A percentile compares a stretch with the other conserved stretches of the same genome.
Evolutionary conservation across 1,140 invertebrate genomes (phyloP).

Genomic region (Diuraphis noxia): DNA sequence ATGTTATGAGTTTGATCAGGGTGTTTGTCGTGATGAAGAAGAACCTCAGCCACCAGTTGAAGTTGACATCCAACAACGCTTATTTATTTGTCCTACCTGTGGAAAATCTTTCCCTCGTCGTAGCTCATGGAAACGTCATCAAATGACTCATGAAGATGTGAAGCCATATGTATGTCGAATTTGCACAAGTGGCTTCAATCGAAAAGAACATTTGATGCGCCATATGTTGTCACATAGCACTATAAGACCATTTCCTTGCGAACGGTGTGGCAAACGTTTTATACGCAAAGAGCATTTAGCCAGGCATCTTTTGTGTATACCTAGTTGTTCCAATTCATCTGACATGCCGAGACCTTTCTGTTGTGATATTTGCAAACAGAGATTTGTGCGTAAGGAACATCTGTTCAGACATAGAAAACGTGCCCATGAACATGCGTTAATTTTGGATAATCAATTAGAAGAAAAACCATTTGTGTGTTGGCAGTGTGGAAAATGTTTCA

Average conservation of each 20-base stretch:
- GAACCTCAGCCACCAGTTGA: conserved; percentile 41
- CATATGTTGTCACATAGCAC: conserved; percentile 55
- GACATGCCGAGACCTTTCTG: conserved; percentile 57
- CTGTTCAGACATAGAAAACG: conserved; percentile 56
- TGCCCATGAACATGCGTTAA: conserved; percentile 55
- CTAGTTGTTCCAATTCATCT: conserved; percentile 57
- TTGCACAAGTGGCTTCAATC: conserved; percentile 61
- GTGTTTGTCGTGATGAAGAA: conserved; percentile 55
- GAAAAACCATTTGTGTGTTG: conserved; percentile 58
- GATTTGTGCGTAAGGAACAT: conserved; percentile 58
- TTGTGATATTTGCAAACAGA: conserved; percentile 59
- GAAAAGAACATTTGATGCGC: conserved; percentile 54
- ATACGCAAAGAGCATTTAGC: conserved; percentile 58
- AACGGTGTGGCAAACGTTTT: conserved; percentile 60
- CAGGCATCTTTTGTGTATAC: conserved; percentile 58
- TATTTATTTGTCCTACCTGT: conserved; percentile 58
- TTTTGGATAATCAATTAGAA: conserved; percentile 54
- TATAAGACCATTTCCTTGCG: conserved; percentile 59
- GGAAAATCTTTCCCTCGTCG: conserved; percentile 58
- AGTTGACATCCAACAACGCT: conserved; percentile 53
- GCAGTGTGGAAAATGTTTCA: conserved; percentile 58
- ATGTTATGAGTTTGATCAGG: conserved; percentile 58
- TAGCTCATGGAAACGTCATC: conserved; percentile 58
- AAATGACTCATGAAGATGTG: conserved; percentile 59
- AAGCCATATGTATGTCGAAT: conserved; percentile 62